A percentile compares a stretch with the other conserved stretches of the same genome.
These are phyloP conservation scores for Dryobates pubescens DNA, from an alignment of 2,797 vertebrate genomes.

Conservation along the genomic window DNA sequence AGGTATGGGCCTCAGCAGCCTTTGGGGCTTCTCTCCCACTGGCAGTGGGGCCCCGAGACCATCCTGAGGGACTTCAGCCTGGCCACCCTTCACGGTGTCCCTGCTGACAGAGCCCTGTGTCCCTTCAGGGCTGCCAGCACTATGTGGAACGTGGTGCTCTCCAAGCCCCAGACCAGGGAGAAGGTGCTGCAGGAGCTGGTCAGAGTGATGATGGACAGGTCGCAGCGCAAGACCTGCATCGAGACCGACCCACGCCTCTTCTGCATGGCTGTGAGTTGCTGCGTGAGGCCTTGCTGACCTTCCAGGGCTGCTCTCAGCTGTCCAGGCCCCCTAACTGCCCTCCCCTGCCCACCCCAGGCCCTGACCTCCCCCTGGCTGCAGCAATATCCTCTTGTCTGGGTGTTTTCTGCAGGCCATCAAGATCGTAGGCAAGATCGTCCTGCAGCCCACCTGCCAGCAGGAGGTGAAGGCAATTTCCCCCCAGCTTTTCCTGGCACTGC, in stretches of 20 bases:
- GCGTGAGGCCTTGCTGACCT: not conserved
- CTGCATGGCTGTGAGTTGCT: not conserved
- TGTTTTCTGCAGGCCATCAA: not conserved
- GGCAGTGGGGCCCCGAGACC: no score
- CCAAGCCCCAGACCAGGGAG: rapidly evolving
- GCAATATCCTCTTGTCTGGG: not conserved
- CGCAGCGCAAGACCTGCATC: not conserved
- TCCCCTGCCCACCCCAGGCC: not conserved
- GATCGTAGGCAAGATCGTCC: not conserved
- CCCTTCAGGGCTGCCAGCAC: no score
- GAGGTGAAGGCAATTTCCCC: not conserved
- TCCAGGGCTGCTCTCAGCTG: not conserved
- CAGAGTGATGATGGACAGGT: not conserved
- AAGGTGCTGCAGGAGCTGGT: not conserved
- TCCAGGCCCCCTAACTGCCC: rapidly evolving
- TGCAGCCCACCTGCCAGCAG: rapidly evolving
- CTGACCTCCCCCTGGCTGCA: not conserved
- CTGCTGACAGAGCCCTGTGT: no score
- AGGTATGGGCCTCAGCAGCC: no score
- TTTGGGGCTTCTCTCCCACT: no score
- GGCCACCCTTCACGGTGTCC: no score
- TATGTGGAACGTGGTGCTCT: no score
- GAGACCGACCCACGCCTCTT: not conserved
- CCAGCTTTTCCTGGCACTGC: not conserved
- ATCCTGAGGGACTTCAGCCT: no score